Base-by-base conservation (phyloP, 1,140 invertebrate genomes). In the Bombus affinis region DNA sequence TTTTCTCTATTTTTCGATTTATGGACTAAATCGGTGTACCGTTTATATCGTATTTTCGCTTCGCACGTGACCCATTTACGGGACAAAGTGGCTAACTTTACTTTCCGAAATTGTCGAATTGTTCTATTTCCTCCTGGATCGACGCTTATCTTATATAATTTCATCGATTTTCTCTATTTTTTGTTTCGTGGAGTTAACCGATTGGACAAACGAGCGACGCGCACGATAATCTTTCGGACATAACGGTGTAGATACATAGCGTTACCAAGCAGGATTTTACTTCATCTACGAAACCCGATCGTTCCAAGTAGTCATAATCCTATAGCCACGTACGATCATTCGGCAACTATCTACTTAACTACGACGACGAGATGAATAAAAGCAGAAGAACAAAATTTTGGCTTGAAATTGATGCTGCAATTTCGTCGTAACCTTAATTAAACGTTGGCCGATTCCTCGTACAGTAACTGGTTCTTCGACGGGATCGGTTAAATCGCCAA, bases 401-500 rank as follows among this genome's bases (percentile, higher is more conserved):
- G 22, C 9, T 9, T 0, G 6, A 8, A 65, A 44, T 59, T 22
- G 53, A 82, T 28, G 42, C 65, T 35, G 3, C 35, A 42, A 22
- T 35, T 44, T 66, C 28, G 28, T 42, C 22, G 44, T n/a, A 9
- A 44, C 8, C 28, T 70, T 87, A 73, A 81, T 71, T 62, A 47
- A 86, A 78, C 32, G 47, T 42, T 70, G 3, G 47, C 9, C 9
- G 39, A 72, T 72, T 37, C 42, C 25, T 53, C 13, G 1, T 8
- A 22, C 3, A 12, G 53, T 12, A 25, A 53, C 18, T 3, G 37
- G 32, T 22, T n/a, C 42, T 13, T 57, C 53, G 37, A 62, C 6
- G 39, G 35, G 44, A 68, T 65, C 37, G 77, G 57, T 62, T 62
- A 81, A 85, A 80, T 85, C 68, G 42, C 53, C 47, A 53, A 42